These are phyloP conservation scores for Montipora cactus DNA, from an alignment of 64 coral and sea anemone species.

Conservation along the genomic window DNA sequence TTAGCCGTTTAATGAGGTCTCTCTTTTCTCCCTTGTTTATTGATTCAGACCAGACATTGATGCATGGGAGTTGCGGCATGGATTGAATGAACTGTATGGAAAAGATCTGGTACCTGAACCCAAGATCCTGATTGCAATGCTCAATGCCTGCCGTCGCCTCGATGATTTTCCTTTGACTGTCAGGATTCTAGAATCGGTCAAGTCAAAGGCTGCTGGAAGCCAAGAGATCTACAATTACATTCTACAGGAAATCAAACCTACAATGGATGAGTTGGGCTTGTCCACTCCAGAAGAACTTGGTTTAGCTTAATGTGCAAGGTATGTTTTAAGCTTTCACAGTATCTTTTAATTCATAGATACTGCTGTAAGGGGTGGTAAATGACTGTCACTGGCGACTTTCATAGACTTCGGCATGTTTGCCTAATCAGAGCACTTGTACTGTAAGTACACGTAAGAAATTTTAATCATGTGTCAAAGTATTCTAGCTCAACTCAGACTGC, in stretches of 20 bases:
- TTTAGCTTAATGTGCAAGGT: constrained; percentile 55
- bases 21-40: not conserved
- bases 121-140: constrained; percentile 96
- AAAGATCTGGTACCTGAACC: constrained; percentile 98
- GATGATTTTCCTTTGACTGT: constrained; percentile 85
- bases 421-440: too few relatives aligned
- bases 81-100: constrained; percentile 94
- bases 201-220: constrained; percentile 75
- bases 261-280: constrained; percentile 89
- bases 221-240: constrained; percentile 94
- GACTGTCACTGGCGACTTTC: too few relatives aligned
- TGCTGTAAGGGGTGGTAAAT: too few relatives aligned
- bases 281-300: constrained; percentile 91
- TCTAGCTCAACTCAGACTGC: too few relatives aligned
- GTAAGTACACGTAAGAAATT: too few relatives aligned
- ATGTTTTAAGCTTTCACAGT: not conserved
- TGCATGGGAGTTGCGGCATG: constrained; percentile 94
- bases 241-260: constrained; percentile 86
- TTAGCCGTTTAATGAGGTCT: not conserved
- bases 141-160: constrained; percentile 84
- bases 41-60: constrained; percentile 83
- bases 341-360: not conserved
- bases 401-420: too few relatives aligned
- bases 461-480: too few relatives aligned
- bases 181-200: constrained; percentile 82